Evolutionary conservation across 2,888 invertebrate species (phyloP).

Genomic region (Coronaproctus castanopsis): DNA sequence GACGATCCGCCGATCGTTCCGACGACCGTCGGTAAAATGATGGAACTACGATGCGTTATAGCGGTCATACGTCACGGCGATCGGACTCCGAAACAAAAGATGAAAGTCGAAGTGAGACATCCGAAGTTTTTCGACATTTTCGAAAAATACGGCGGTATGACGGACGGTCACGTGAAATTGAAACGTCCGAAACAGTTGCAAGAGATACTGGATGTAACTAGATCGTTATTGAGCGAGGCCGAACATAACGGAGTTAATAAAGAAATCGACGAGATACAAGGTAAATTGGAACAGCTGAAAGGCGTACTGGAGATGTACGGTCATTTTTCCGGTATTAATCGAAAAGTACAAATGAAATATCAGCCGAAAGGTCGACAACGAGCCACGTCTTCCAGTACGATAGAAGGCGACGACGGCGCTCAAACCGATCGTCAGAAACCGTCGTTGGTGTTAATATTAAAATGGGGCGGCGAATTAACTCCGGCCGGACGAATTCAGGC

Average conservation of each 20-base stretch:
- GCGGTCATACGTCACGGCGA: slow-evolving; percentile 96
- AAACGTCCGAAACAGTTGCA: slow-evolving; percentile 93
- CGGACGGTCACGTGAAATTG: slow-evolving; percentile 88
- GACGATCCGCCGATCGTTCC: slow-evolving; percentile 98
- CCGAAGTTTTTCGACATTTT: slow-evolving; percentile 98
- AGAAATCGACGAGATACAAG: slow-evolving; percentile 89
- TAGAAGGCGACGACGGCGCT: slow-evolving; percentile 45
- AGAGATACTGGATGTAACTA: slow-evolving; percentile 90
- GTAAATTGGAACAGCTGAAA: slow-evolving; percentile 90
- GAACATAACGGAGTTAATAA: slow-evolving; percentile 71
- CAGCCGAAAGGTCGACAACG: slow-evolving; percentile 83
- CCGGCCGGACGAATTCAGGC: slow-evolving; percentile 95
- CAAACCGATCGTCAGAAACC: slow-evolving; percentile 72
- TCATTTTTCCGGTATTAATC: slow-evolving; percentile 97
- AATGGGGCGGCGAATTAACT: slow-evolving; percentile 99
- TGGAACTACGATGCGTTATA: slow-evolving; percentile 80
- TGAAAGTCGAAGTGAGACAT: slow-evolving; percentile 98
- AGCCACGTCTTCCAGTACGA: not conserved
- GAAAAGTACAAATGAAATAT: slow-evolving; percentile 99
- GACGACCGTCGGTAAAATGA: slow-evolving; percentile 96
- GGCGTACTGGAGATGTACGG: slow-evolving; percentile 99
- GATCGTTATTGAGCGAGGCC: slow-evolving; percentile 72
- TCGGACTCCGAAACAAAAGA: slow-evolving; percentile 97
- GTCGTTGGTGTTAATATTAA: slow-evolving; percentile 84
- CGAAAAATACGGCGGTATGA: slow-evolving; percentile 88